phyloP scores from a whole-genome alignment of 2,888 invertebrate species.

The Tetragonula carbonaria region DNA sequence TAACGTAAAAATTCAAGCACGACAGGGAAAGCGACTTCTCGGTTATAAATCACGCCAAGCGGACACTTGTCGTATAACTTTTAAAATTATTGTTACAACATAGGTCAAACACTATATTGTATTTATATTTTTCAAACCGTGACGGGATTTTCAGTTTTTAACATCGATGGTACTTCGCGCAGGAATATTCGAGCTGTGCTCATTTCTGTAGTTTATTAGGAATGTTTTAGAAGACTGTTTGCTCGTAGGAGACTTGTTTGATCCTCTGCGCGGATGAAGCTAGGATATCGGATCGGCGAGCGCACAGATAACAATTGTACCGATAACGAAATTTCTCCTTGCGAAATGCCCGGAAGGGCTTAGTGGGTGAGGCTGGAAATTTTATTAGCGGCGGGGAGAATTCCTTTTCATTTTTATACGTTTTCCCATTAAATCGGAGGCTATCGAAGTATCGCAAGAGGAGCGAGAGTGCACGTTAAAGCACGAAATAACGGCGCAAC shows the following conservation, averaged over 20 bases:
- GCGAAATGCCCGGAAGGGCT: not conserved
- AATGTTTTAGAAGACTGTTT: not conserved
- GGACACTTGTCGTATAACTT: too few species aligned
- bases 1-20: too few species aligned
- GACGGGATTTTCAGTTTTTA: not conserved
- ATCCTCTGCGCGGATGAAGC: not conserved
- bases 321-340: not conserved
- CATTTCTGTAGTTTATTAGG: conserved; percentile 18
- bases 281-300: not conserved
- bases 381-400: not conserved
- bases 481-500: conserved; percentile 12
- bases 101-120: not conserved
- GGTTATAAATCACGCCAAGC: too few species aligned
- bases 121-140: too few species aligned
- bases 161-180: not conserved
- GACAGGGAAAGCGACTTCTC: too few species aligned
- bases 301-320: not conserved
- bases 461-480: not conserved
- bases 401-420: not conserved
- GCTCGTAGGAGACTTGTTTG: not conserved
- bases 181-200: conserved; percentile 14
- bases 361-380: not conserved
- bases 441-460: not conserved
- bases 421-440: not conserved
- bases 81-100: too few species aligned